Percentiles rank a stretch among this genome's conserved stretches.
phyloP scores from a whole-genome alignment of 2,113 vertebrate genomes.

The Lucifuga dentata region DNA sequence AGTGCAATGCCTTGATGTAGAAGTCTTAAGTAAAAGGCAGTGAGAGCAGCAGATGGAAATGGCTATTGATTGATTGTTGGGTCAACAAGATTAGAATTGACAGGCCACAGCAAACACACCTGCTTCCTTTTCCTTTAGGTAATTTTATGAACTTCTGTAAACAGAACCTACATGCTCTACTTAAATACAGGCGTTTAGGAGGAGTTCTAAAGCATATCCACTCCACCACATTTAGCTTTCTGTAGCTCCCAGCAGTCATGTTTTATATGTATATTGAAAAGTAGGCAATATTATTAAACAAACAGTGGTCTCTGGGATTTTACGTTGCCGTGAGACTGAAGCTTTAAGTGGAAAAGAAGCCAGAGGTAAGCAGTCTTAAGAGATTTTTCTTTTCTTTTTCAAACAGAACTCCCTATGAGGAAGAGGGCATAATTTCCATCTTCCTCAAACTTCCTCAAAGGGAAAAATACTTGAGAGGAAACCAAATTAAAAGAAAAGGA shows the following conservation, averaged over 20 bases:
- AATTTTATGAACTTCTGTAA: conserved; percentile 21
- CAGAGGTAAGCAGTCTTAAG: neutral
- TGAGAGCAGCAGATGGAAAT: conserved; percentile 40
- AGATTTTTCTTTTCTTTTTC: conserved; percentile 1
- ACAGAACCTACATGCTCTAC: conserved; percentile 22
- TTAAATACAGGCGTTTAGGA: conserved; percentile 32
- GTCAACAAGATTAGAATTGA: conserved; percentile 43
- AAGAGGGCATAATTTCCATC: neutral
- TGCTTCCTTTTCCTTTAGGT: conserved; percentile 31
- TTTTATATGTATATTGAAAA: conserved; percentile 6
- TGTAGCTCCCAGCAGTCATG: neutral
- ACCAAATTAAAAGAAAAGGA: conserved; percentile 1
- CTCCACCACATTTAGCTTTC: conserved; percentile 17
- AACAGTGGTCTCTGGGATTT: conserved; percentile 3
- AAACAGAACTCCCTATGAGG: conserved; percentile 6
- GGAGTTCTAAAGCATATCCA: conserved; percentile 17
- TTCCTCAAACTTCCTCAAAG: conserved; percentile 8
- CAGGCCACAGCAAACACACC: conserved; percentile 38
- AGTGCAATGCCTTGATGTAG: conserved; percentile 17
- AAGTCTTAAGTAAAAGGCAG: neutral
- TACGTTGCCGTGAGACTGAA: conserved; percentile 11
- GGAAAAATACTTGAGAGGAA: conserved; percentile 21
- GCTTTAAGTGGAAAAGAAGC: neutral
- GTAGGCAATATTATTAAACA: neutral
- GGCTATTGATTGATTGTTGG: conserved; percentile 54